A percentile compares a stretch with the other conserved stretches of the same genome.
phyloP scores from a whole-genome alignment of 2,888 invertebrate species.

The Tanytarsus gracilentus region DNA sequence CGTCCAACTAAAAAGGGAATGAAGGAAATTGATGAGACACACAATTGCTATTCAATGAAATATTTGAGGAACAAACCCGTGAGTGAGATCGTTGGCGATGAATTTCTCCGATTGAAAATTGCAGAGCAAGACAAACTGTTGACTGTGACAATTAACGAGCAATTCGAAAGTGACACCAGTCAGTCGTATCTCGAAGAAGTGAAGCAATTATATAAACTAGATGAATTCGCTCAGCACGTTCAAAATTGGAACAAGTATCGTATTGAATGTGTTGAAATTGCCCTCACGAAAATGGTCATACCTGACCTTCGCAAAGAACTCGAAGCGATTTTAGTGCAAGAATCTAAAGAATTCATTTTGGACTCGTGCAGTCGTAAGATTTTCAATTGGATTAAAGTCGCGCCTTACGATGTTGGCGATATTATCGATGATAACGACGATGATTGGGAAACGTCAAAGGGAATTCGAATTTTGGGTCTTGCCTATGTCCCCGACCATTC shows the following conservation, averaged over 20 bases:
- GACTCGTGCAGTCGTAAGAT: conserved; percentile 77
- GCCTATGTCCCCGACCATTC: conserved; percentile 78
- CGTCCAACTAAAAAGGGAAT: conserved; percentile 81
- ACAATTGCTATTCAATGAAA: conserved; percentile 77
- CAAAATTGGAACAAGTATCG: conserved; percentile 93
- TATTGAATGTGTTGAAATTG: conserved; percentile 77
- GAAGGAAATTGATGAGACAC: conserved; percentile 93
- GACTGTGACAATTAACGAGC: conserved; percentile 62
- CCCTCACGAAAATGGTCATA: conserved; percentile 77
- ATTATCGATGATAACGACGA: conserved; percentile 80
- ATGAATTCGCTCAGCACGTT: conserved; percentile 88
- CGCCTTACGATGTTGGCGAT: conserved; percentile 60
- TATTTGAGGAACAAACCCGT: conserved; percentile 91
- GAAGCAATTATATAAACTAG: conserved; percentile 59
- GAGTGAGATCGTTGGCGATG: conserved; percentile 76
- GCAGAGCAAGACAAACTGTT: conserved; percentile 76
- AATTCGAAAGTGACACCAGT: conserved; percentile 68
- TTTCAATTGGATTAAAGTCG: conserved; percentile 78
- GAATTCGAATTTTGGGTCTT: conserved; percentile 76
- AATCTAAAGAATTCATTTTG: conserved; percentile 78
- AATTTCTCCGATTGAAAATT: conserved; percentile 73
- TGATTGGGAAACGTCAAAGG: conserved; percentile 72
- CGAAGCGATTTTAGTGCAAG: conserved; percentile 64
- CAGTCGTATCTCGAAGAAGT: conserved; percentile 70
- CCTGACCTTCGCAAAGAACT: conserved; percentile 85